These are phyloP conservation scores for Crotalus tigris DNA, from an alignment of 2,113 vertebrate species.

Conservation along the genomic window DNA sequence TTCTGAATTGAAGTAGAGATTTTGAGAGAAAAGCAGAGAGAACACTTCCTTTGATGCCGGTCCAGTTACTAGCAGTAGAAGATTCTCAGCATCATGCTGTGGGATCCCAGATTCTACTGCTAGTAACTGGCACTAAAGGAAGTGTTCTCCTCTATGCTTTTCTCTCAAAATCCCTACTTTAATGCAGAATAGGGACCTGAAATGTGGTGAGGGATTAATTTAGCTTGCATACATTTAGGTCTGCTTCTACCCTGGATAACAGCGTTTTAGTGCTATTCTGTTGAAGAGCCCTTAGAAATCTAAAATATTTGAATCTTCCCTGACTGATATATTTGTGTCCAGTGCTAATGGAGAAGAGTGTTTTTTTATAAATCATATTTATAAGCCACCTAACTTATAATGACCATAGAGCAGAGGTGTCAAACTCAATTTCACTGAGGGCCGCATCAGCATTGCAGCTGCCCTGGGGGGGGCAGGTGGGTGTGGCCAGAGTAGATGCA, in stretches of 20 bases:
- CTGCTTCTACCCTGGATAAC: neutral
- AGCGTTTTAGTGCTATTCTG: neutral
- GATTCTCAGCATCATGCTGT: neutral
- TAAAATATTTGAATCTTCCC: neutral
- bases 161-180: neutral
- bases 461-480: too few species aligned
- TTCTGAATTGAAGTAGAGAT: neutral
- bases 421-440: too few species aligned
- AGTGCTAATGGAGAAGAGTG: neutral
- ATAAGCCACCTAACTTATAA: neutral
- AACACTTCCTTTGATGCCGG: neutral
- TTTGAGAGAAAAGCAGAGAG: neutral
- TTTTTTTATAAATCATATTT: neutral
- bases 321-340: neutral
- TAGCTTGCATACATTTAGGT: neutral
- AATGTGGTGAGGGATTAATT: neutral
- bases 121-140: neutral
- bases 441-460: too few species aligned
- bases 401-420: too few species aligned
- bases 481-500: too few species aligned
- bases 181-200: neutral
- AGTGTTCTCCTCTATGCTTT: neutral
- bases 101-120: neutral
- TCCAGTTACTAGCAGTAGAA: neutral
- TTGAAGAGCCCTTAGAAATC: neutral